These are phyloP conservation scores for Cotesia glomerata DNA, from an alignment of 1,140 invertebrate genomes.

Conservation along the genomic window DNA sequence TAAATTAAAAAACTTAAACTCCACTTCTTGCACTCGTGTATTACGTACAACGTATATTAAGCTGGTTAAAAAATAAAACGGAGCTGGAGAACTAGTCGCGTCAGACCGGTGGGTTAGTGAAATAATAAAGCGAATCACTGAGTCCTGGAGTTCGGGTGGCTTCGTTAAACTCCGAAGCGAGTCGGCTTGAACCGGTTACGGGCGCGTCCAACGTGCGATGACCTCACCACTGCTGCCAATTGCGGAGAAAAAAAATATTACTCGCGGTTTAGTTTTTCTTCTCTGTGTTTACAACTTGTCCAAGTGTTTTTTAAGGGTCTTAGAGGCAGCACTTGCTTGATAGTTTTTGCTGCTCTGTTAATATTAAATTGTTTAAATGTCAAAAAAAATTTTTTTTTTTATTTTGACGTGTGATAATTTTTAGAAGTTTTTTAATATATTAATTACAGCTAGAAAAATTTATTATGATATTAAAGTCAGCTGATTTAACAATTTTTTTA, in stretches of 20 bases:
- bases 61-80: too few species aligned
- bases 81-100: neutral
- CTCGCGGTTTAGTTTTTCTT: conserved; percentile 28
- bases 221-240: conserved; percentile 50
- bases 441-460: too few species aligned
- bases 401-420: too few species aligned
- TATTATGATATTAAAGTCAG: too few species aligned
- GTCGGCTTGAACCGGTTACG: neutral
- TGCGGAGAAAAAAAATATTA: conserved; percentile 4
- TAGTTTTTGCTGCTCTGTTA: too few species aligned
- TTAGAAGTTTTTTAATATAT: too few species aligned
- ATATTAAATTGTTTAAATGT: too few species aligned
- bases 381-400: too few species aligned
- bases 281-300: neutral
- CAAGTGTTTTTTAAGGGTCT: neutral
- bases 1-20: neutral
- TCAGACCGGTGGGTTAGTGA: conserved; percentile 31
- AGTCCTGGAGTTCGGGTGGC: neutral
- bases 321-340: too few species aligned
- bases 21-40: conserved; percentile 10
- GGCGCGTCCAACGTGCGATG: conserved; percentile 49
- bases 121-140: neutral
- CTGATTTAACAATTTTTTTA: too few species aligned
- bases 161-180: conserved; percentile 1
- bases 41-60: too few species aligned